phyloP scores from a whole-genome alignment of 2,797 vertebrate genomes.

The Anguilla obscura region DNA sequence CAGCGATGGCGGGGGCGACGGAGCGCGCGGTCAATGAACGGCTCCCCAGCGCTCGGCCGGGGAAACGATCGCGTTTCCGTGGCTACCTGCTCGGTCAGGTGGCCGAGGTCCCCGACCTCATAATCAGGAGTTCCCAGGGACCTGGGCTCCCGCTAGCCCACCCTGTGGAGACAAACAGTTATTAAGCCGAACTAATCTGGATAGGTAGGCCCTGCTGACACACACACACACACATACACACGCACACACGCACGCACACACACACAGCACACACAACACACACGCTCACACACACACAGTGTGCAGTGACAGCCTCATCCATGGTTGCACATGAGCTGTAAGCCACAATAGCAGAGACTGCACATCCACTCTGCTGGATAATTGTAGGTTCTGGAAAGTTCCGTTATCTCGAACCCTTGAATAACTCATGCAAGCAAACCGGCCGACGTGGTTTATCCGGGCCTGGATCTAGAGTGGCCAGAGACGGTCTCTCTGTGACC shows the following conservation, averaged over 20 bases:
- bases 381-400: slow-evolving; percentile 38
- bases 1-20: not conserved
- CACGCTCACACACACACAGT: not conserved
- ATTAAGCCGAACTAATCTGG: not conserved
- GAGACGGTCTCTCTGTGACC: not conserved
- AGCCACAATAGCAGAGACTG: not conserved
- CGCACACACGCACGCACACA: not conserved
- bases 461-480: not conserved
- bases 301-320: not conserved
- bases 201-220: not conserved
- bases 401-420: slow-evolving; percentile 37
- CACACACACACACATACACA: not conserved
- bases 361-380: slow-evolving; percentile 24
- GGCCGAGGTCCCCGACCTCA: not conserved
- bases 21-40: not conserved
- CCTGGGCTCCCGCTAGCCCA: not conserved
- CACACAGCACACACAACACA: too few relatives aligned
- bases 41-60: not conserved
- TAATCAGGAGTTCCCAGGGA: not conserved
- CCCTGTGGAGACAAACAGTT: not conserved
- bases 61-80: not conserved
- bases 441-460: slow-evolving; percentile 29
- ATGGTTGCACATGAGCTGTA: too few relatives aligned
- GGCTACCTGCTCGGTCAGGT: not conserved
- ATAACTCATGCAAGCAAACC: slow-evolving; percentile 44